Percentiles rank a stretch among this genome's conserved stretches.
These are phyloP conservation scores for Antheraea assamensis DNA, from an alignment of 2,888 invertebrate genomes.

Conservation along the genomic window DNA sequence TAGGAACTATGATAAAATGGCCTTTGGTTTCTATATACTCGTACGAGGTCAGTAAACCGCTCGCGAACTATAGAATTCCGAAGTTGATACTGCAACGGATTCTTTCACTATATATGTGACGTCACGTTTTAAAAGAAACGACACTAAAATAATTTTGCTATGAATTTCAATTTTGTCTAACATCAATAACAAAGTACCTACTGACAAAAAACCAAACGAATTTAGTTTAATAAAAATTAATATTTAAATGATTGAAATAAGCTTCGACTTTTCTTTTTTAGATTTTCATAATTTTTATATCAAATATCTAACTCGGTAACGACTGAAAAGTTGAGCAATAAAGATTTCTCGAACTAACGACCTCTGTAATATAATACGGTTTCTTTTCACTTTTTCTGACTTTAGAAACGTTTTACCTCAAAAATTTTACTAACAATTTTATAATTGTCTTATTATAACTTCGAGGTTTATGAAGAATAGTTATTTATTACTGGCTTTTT, in stretches of 20 bases:
- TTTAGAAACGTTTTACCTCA: background rate
- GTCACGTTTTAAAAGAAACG: background rate
- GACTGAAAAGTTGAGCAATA: slow-evolving; percentile 7
- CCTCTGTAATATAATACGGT: slow-evolving; percentile 31
- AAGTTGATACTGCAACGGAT: background rate
- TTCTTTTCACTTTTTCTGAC: slow-evolving; percentile 25
- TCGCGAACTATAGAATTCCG: background rate
- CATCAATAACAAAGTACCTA: background rate
- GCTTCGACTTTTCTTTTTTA: background rate
- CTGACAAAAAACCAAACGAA: background rate
- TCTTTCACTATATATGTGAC: background rate
- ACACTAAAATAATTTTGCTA: background rate
- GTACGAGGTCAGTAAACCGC: background rate
- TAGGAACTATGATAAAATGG: no score
- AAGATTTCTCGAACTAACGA: slow-evolving; percentile 32
- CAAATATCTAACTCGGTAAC: background rate
- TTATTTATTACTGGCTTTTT: background rate
- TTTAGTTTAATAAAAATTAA: background rate
- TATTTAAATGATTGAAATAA: background rate
- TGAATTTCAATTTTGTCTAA: background rate
- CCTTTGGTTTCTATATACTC: background rate
- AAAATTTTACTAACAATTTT: background rate
- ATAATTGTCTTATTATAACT: background rate
- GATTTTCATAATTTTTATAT: background rate
- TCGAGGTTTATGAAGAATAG: background rate